Evolutionary conservation across 2,113 vertebrate species (phyloP).

Genomic region (Sorex araneus): DNA sequence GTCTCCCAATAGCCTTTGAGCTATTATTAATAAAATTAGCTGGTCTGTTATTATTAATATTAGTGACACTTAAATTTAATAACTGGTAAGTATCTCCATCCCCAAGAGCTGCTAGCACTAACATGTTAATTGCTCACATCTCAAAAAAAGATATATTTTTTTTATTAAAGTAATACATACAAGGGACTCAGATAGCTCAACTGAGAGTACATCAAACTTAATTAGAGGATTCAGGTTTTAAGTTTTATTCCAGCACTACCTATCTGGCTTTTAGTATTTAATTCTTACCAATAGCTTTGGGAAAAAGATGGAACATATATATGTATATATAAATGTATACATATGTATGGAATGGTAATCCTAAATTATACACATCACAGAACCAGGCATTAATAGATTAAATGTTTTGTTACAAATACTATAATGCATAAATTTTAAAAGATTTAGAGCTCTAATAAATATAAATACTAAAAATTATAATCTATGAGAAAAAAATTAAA

Average conservation of each 20-base stretch:
- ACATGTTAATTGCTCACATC: neutral
- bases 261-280: no score
- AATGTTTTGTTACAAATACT: neutral
- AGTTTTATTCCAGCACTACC: no score
- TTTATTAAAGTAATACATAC: no score
- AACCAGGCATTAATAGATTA: neutral
- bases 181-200: no score
- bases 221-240: no score
- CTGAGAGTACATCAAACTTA: no score
- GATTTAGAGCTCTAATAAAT: slow-evolving; percentile 24
- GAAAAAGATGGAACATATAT: no score
- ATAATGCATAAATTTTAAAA: neutral
- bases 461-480: slow-evolving; percentile 22
- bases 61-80: neutral
- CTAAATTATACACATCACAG: neutral
- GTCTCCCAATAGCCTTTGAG: no score
- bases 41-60: no score
- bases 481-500: slow-evolving; percentile 42
- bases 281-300: no score
- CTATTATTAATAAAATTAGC: no score
- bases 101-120: slow-evolving; percentile 23
- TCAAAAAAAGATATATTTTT: slow-evolving; percentile 25
- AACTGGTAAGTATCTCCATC: neutral
- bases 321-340: no score
- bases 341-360: slow-evolving; percentile 5